Evolutionary conservation across 2,113 vertebrate species (phyloP), one percentile per base, ranked within the genome.

Genomic region (Psilopsiagon aurifrons): DNA sequence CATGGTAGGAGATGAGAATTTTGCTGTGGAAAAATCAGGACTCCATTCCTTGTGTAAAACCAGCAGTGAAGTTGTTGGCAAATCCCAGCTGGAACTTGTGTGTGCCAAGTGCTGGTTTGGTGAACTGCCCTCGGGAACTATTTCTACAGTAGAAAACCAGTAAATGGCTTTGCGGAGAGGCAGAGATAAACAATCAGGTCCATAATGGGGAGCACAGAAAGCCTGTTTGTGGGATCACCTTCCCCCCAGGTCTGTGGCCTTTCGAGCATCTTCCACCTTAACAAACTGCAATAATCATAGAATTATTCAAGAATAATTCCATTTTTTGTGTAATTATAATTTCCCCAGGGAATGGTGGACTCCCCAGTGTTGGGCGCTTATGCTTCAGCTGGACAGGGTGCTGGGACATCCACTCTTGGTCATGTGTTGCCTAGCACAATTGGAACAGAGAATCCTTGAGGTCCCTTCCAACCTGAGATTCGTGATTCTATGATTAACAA

Each of bases 201-300:
- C 11, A 1, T 43, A 74, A 41, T 1, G 3, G 25, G 68, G 29
- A 64, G 59, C 8, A 1, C 41, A 35, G 68, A 28, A 20, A 74
- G 10, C 6, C 27, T 23, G 37, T 33, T 12, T 51, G 19, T 23
- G 28, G 37, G 7, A 60, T 14, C 20, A 7, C 13, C 22, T 62
- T 52, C 11, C 7, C 11, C 7, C 6, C 0, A 2, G 17, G 9
- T 39, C 55, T 33, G 3, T 5, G 20, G 31, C 7, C 27, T 15
- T 76, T 28, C 23, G 46, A 60, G 44, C 29, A 46, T 93, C 86
- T 94, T 94, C 83, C 69, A 52, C 43, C n/a, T 59, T 59, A n/a
- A 57, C 31, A 57, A 59, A 59, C 20, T 24, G 57, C 22, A 35
- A 16, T 23, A 24, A 24, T 35, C 9, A 24, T 59, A 22, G 33